These are phyloP conservation scores for Altica lythri DNA, from an alignment of 2,888 invertebrate species.

Conservation along the genomic window DNA sequence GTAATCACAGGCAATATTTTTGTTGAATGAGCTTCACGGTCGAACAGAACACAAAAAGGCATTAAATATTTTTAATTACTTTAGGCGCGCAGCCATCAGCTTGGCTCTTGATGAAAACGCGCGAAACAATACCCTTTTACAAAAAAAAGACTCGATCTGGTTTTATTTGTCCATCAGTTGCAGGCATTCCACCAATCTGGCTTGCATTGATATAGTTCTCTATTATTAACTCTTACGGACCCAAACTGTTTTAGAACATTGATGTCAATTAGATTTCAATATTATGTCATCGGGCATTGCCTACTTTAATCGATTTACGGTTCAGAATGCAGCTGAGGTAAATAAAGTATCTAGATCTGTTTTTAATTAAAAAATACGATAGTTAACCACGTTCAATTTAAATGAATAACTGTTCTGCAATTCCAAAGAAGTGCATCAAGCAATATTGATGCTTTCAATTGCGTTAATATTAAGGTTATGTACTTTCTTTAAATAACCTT, in stretches of 20 bases:
- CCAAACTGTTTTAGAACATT: slow-evolving; percentile 9
- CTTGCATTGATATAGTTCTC: slow-evolving; percentile 23
- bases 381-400: too few species aligned
- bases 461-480: too few species aligned
- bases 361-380: too few species aligned
- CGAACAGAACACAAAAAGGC: slow-evolving; percentile 25
- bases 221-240: slow-evolving; percentile 22
- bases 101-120: slow-evolving; percentile 31
- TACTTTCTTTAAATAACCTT: too few species aligned
- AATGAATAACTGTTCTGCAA: too few species aligned
- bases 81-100: slow-evolving; percentile 23
- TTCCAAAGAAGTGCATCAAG: too few species aligned
- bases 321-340: too few species aligned
- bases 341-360: too few species aligned
- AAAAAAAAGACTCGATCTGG: slow-evolving; percentile 49
- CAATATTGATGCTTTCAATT: too few species aligned
- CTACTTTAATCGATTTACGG: slow-evolving; percentile 15
- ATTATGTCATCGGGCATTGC: slow-evolving; percentile 14
- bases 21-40: slow-evolving; percentile 21
- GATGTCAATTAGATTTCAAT: slow-evolving; percentile 24
- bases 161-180: slow-evolving; percentile 55
- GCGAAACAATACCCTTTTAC: slow-evolving; percentile 52
- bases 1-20: slow-evolving; percentile 27
- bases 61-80: slow-evolving; percentile 42
- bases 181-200: slow-evolving; percentile 46